Evolutionary conservation across 2,113 vertebrate species (phyloP).

Genomic region (Strigops habroptila): DNA sequence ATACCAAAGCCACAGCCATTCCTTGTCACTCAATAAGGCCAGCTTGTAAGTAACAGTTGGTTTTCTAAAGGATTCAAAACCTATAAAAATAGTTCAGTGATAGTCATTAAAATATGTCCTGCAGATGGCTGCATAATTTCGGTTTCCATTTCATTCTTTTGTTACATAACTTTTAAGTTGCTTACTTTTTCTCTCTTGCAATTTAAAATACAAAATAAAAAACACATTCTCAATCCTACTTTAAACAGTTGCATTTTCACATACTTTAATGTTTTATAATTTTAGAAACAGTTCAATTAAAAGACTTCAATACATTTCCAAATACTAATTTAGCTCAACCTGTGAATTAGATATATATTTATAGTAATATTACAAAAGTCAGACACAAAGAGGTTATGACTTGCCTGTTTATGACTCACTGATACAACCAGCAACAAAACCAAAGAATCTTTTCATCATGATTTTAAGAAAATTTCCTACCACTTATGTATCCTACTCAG

Average conservation of each 20-base stretch:
- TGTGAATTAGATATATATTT: background rate
- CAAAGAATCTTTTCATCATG: background rate
- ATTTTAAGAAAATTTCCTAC: background rate
- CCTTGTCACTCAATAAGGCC: background rate
- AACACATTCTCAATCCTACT: background rate
- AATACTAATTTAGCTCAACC: background rate
- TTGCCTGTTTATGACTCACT: background rate
- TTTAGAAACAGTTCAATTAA: background rate
- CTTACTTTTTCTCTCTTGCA: background rate
- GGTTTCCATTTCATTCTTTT: background rate
- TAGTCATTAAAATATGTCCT: constrained; percentile 25
- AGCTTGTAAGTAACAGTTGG: background rate
- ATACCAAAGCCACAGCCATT: background rate
- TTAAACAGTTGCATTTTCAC: background rate
- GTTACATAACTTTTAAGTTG: background rate
- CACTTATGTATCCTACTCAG: background rate
- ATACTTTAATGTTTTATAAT: background rate
- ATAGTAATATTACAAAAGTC: background rate
- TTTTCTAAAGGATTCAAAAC: background rate
- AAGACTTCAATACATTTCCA: background rate
- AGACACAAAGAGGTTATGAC: background rate
- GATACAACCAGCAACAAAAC: background rate
- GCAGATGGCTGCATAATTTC: background rate
- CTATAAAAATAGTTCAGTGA: constrained; percentile 18
- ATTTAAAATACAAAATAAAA: background rate